Conservation (phyloP, 2,797 vertebrate species). For the Catostomus latipinnis region DNA sequence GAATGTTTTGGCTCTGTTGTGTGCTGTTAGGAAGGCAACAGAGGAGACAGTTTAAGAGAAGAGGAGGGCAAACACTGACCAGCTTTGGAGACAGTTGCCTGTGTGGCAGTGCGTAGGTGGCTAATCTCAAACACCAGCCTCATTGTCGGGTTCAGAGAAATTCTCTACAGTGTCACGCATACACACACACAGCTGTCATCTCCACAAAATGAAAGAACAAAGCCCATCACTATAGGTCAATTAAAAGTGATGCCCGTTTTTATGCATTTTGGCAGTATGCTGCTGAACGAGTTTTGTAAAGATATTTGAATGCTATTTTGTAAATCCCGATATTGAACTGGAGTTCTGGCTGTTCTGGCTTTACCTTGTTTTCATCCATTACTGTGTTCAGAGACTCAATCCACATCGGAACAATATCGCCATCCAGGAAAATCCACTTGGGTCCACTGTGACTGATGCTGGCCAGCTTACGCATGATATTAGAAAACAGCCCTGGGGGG, state of each 20-base stretch:
- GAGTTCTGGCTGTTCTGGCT: slow-evolving; percentile 17
- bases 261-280: background rate
- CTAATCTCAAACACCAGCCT: slow-evolving; percentile 94
- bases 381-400: slow-evolving; percentile 98
- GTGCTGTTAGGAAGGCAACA: slow-evolving; percentile 7
- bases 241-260: background rate
- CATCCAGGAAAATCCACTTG: slow-evolving; percentile 97
- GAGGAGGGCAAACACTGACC: slow-evolving; percentile 66
- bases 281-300: background rate
- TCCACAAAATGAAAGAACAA: slow-evolving; percentile 7
- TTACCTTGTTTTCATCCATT: slow-evolving; percentile 99
- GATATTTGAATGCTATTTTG: background rate
- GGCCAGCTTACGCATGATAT: slow-evolving; percentile 91
- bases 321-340: slow-evolving; percentile 5
- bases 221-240: background rate
- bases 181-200: slow-evolving; percentile 21
- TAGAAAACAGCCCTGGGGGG: slow-evolving; percentile 89
- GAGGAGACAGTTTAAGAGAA: background rate
- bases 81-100: slow-evolving; percentile 93
- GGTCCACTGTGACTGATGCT: slow-evolving; percentile 88
- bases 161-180: slow-evolving; percentile 70
- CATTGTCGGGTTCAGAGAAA: slow-evolving; percentile 91
- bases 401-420: slow-evolving; percentile 99
- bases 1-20: too few species aligned
- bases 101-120: slow-evolving; percentile 89